Evolutionary conservation across 1,140 invertebrate genomes (phyloP).

Genomic region (Piezodorus guildinii): DNA sequence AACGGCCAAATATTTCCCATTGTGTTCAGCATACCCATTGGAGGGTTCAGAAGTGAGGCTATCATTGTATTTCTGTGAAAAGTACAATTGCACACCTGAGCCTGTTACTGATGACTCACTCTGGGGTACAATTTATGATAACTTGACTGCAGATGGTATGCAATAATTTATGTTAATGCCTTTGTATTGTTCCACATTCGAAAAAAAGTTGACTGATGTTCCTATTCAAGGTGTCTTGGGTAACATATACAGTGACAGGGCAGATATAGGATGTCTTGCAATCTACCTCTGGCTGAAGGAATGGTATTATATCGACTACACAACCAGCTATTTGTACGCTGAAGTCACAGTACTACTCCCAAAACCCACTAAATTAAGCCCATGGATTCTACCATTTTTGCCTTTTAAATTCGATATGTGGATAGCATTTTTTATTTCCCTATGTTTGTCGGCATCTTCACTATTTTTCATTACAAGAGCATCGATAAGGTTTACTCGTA

Average conservation of each 20-base stretch:
- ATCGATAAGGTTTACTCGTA: slow-evolving; percentile 5
- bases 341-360: slow-evolving; percentile 13
- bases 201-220: neutral
- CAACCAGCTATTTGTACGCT: slow-evolving; percentile 32
- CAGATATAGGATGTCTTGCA: slow-evolving; percentile 45
- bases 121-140: slow-evolving; percentile 1
- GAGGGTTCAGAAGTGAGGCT: neutral
- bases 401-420: slow-evolving; percentile 15
- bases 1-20: neutral
- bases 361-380: slow-evolving; percentile 7
- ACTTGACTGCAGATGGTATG: neutral
- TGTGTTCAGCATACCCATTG: neutral
- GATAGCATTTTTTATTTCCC: slow-evolving; percentile 9
- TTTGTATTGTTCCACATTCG: too few relatives aligned
- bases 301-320: slow-evolving; percentile 42
- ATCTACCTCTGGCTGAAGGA: slow-evolving; percentile 46
- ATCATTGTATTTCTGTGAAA: neutral
- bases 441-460: slow-evolving; percentile 7
- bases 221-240: slow-evolving; percentile 17
- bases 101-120: neutral
- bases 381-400: slow-evolving; percentile 17
- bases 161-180: neutral
- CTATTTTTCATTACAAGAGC: slow-evolving; percentile 12
- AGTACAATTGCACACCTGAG: neutral
- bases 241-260: slow-evolving; percentile 39